Evolutionary conservation across 2,888 invertebrate genomes (phyloP), one percentile per base, ranked within the genome.

Genomic region (Hypsopygia costalis): DNA sequence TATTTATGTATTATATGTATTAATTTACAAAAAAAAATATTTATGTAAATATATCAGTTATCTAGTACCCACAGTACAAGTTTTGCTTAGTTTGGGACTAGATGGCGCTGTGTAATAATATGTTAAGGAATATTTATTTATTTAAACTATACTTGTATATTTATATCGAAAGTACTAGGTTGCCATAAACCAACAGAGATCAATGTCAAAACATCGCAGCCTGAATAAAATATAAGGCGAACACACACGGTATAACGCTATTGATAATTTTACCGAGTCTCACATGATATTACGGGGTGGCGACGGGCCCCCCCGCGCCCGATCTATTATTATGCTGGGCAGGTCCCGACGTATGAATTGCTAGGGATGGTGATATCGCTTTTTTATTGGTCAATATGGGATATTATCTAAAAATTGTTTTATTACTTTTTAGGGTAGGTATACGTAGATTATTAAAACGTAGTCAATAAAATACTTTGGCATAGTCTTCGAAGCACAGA

Each of bases 201-300:
- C 75, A 72, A 79, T 81, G 76, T 71, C 71, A 65, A 64, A 72
- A 68, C 60, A 66, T 69, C 62, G 55, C 61, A 51, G 40, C 34
- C 69, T 85, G 82, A 83, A 86, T 85, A 83, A 82, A 80, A 82
- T 79, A 85, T 80, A 70, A 77, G 71, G 66, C 62, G 57, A 59
- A 58, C 64, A 62, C 70, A 68, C 64, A 64, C 77, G 75, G 75
- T 76, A 75, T 82, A 81, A 78, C 75, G 67, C 79, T 81, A 87
- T 87, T 86, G 86, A 86, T 86, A 86, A 86, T 86, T 87, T 83
- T 81, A 77, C 69, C 73, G 77, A 66, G 74, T 80, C 81, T 82
- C 83, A 81, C 78, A 77, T 79, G 81, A 76, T 85, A 83, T 82
- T 82, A 82, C 66, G 71, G 81, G 81, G 83, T 72, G 81, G 74